phyloP scores from a whole-genome alignment of 2,888 invertebrate genomes.

The Phengaris arion region DNA sequence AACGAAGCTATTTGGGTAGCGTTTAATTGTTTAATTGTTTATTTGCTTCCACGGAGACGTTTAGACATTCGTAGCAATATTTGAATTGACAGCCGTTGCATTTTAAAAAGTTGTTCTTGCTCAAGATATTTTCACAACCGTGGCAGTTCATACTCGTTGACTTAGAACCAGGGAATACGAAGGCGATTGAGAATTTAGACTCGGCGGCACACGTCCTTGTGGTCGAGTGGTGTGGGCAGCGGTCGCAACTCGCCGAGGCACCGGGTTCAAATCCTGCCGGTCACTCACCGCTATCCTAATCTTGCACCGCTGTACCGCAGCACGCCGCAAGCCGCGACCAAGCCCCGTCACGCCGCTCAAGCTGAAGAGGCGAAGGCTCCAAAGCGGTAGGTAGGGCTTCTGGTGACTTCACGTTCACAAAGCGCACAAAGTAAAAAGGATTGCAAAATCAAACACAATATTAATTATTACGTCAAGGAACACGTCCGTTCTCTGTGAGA shows the following conservation, averaged over 20 bases:
- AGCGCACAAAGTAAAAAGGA: too few relatives aligned
- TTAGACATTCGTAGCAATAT: slow-evolving; percentile 4
- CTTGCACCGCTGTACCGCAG: neutral
- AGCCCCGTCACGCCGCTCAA: neutral
- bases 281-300: neutral
- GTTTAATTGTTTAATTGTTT: neutral
- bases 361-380: neutral
- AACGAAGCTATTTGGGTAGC: neutral
- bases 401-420: too few relatives aligned
- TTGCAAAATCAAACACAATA: too few relatives aligned
- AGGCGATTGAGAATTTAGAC: neutral
- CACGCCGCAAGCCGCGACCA: neutral
- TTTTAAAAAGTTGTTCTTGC: slow-evolving; percentile 2
- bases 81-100: neutral
- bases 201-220: neutral
- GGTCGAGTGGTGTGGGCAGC: too few relatives aligned
- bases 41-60: neutral
- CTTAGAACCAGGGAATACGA: neutral
- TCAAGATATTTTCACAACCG: neutral
- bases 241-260: neutral
- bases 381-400: neutral
- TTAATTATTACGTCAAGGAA: too few relatives aligned
- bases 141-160: neutral
- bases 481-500: too few relatives aligned
- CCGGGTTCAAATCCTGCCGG: neutral